Percentiles rank a stretch among this genome's conserved stretches.
These are phyloP conservation scores for Trachelus stipa DNA, from an alignment of 2,888 invertebrate species.

Conservation along the genomic window DNA sequence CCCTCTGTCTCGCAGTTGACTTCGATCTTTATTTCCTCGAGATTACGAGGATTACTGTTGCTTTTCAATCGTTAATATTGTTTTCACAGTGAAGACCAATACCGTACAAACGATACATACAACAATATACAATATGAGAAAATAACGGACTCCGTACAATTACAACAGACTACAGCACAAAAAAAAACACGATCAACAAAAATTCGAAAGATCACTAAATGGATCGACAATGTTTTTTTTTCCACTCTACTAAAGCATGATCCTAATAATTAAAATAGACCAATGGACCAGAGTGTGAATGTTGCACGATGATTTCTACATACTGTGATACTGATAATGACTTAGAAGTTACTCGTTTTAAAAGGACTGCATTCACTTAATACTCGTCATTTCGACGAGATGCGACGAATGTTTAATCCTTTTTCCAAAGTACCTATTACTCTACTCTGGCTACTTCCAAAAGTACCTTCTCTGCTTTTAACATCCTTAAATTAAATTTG, in stretches of 20 bases:
- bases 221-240: not conserved
- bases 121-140: constrained; percentile 25
- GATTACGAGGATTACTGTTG: constrained; percentile 18
- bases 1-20: not conserved
- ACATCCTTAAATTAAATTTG: not conserved
- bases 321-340: not conserved
- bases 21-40: not conserved
- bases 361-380: constrained; percentile 27
- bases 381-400: not conserved
- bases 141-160: not conserved
- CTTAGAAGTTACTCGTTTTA: not conserved
- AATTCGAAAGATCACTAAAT: not conserved
- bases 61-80: constrained; percentile 30
- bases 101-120: constrained; percentile 52
- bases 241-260: constrained; percentile 19
- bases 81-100: constrained; percentile 46
- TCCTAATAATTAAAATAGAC: constrained; percentile 15
- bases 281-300: constrained; percentile 7
- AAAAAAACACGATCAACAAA: constrained; percentile 24
- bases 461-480: not conserved
- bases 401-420: not conserved
- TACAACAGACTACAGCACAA: constrained; percentile 33
- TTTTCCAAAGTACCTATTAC: not conserved
- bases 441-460: not conserved
- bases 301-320: constrained; percentile 2